Evolutionary conservation across 1,140 invertebrate genomes (phyloP).

Genomic region (Danaus melanippus): DNA sequence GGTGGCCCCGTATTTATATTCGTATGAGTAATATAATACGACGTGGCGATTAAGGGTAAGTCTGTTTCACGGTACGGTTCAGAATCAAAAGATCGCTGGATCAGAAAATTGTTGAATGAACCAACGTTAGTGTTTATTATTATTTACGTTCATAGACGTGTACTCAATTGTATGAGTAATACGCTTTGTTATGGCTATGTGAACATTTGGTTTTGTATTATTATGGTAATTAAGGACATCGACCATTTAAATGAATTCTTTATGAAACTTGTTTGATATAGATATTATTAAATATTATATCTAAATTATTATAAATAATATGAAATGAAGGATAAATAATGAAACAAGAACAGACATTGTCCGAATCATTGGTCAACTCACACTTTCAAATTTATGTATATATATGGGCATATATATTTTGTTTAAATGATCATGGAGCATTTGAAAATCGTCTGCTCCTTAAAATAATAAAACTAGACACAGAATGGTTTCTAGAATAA

Average conservation of each 20-base stretch:
- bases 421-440: not conserved
- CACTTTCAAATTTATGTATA: no score
- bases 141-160: slow-evolving; percentile 8
- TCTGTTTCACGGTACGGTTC: slow-evolving; percentile 20
- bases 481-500: slow-evolving; percentile 27
- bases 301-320: no score
- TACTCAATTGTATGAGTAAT: slow-evolving; percentile 8
- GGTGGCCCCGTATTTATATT: slow-evolving; percentile 58
- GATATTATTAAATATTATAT: no score
- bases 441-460: slow-evolving; percentile 1
- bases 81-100: slow-evolving; percentile 13
- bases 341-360: no score
- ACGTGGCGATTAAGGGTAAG: slow-evolving; percentile 39
- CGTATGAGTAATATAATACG: slow-evolving; percentile 62
- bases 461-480: slow-evolving; percentile 20
- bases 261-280: no score
- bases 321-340: no score
- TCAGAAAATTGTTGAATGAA: slow-evolving; percentile 19
- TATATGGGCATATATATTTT: no score
- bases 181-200: slow-evolving; percentile 5
- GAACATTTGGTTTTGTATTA: not conserved
- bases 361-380: no score
- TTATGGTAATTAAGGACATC: no score
- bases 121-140: slow-evolving; percentile 6
- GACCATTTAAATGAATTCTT: no score